Conservation (phyloP, 2,888 invertebrate genomes). For the Drosophila putrida region DNA sequence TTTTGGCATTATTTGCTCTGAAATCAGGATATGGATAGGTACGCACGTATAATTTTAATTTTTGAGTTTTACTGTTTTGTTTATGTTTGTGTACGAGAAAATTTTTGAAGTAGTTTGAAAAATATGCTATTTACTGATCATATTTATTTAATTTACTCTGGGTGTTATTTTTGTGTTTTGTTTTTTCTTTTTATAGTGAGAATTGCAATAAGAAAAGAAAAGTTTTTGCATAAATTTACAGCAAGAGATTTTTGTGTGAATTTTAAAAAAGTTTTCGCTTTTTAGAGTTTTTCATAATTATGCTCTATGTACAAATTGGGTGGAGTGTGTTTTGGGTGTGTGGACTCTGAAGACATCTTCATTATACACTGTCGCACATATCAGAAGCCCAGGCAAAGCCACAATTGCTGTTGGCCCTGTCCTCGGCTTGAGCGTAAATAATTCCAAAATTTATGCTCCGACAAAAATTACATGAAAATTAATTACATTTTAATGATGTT, state of each 20-base stretch:
- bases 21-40: conserved; percentile 85
- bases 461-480: conserved; percentile 84
- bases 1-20: conserved; percentile 92
- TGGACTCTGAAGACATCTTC: conserved; percentile 49
- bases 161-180: background rate
- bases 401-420: conserved; percentile 65
- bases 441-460: conserved; percentile 85
- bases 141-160: conserved; percentile 26
- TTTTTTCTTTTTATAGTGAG: conserved; percentile 29
- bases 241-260: conserved; percentile 46
- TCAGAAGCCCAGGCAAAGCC: conserved; percentile 83
- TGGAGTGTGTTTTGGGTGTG: conserved; percentile 31
- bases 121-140: conserved; percentile 48
- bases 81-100: conserved; percentile 21
- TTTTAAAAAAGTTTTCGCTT: conserved; percentile 15
- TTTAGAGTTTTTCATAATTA: conserved; percentile 7
- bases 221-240: conserved; percentile 67
- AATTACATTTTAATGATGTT: conserved; percentile 76
- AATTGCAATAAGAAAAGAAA: conserved; percentile 55
- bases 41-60: conserved; percentile 83
- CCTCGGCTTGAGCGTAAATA: conserved; percentile 83
- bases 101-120: conserved; percentile 61
- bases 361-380: conserved; percentile 83
- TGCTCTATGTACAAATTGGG: conserved; percentile 64
- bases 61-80: conserved; percentile 22